Evolutionary conservation across 2,797 vertebrate species (phyloP), one percentile per base, ranked within the genome.

Genomic region (Squalus acanthias): DNA sequence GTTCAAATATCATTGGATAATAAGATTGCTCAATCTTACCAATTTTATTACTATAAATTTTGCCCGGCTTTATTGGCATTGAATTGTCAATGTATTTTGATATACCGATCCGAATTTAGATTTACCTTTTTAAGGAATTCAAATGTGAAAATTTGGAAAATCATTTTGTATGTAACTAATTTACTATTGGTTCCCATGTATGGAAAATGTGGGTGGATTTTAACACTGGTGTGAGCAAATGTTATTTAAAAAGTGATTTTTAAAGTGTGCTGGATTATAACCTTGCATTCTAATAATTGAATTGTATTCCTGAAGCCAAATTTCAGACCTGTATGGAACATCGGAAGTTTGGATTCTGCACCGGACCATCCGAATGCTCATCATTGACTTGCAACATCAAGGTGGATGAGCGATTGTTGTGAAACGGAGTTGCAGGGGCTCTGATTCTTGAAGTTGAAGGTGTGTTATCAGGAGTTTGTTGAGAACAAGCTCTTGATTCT

Each of bases 401-500:
- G 94, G 94, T 95, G 94, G 94, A 76, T 95, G 94, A 95, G 94
- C 94, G 88, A 60, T 91, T 63, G 70, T 94, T 94, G n/a, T 69
- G 92, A 94, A 94, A 94, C 2, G 33, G 92, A 67, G 33, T 94
- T 53, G 94, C 94, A 95, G 70, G 94, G 94, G 70, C 94, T 95
- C 94, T 57, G 94, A 76, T 95, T 74, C 94, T 95, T 95, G 70
- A 95, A 95, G 69, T 76, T 95, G 69, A 95, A 95, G 94, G 94
- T 95, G 94, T 95, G 94, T 95, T 95, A 70, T 95, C 94, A 95
- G 94, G 94, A 95, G 94, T 95, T 95, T 95, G 94, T 95, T 76
- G 94, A 95, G 94, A 95, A 95, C 94, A 95, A 95, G 94, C 94
- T 95, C 94, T 95, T 95, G 94, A 95, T 95, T 95, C 24, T 95